Evolutionary conservation across 2,888 invertebrate species (phyloP), one percentile per base, ranked within the genome.

Genomic region (Drosophila pseudotakahashii): DNA sequence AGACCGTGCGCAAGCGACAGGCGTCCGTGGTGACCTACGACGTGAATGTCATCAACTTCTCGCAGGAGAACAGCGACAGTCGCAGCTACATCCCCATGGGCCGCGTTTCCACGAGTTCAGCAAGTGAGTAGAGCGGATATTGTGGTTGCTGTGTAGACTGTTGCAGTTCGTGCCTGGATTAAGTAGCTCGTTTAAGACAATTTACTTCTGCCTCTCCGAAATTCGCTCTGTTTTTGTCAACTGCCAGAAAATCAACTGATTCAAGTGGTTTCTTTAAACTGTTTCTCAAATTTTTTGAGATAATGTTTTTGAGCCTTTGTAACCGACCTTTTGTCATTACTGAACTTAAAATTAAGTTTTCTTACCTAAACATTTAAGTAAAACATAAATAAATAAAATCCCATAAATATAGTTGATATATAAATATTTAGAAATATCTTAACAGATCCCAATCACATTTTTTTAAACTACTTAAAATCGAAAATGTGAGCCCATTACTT

Each of bases 21-120:
- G 91, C 92, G 34, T 92, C 92, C 7, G 92, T 92, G 61, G 92
- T 92, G 57, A 92, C 92, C 54, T 92, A 92, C 77, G 92, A 92
- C 67, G 92, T 92, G 6, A 92, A 92, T 78, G 92, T 92, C 73
- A 92, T 92, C 63, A 92, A 92, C 75, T 92, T 92, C 75, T 91
- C 92, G 62, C 92, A 92, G 80, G 92, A 92, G 60, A 89, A 90
- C 62, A 89, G 89, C 75, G 92, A 92, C 62, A 91, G 91, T 76
- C 89, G 90, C 64, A 92, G 91, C 69, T 92, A 92, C 63, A 90
- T 92, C 66, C 91, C 92, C 53, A 91, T 92, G 92, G 92, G 90
- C 30, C 88, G 92, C 14, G 92, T 91, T 59, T 92, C 92, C 62
- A 90, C 91, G 66, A 92, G 92, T 75, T 92, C 92, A 42, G 90